These are phyloP conservation scores for Monomorium pharaonis DNA, from an alignment of 1,140 invertebrate species.

Conservation along the genomic window DNA sequence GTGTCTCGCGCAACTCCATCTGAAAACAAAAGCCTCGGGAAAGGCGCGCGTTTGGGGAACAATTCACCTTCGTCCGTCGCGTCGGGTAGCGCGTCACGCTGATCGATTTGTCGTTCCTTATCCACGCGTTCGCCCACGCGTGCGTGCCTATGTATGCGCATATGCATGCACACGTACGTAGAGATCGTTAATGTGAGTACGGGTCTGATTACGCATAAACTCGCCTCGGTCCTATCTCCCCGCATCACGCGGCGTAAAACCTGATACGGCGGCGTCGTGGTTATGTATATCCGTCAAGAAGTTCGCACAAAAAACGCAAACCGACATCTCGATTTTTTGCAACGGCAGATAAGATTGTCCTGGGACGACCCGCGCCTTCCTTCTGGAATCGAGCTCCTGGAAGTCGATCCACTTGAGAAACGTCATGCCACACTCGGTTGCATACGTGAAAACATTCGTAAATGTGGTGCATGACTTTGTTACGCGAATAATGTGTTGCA, in stretches of 20 bases:
- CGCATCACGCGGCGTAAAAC: constrained; percentile 80
- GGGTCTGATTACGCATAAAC: constrained; percentile 82
- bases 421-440: constrained; percentile 2
- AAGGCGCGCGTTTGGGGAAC: constrained; percentile 25
- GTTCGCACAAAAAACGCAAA: constrained; percentile 78
- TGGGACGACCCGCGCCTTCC: not conserved
- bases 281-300: constrained; percentile 79
- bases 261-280: constrained; percentile 76
- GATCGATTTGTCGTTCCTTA: constrained; percentile 73
- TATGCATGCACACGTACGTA: constrained; percentile 26
- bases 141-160: not conserved
- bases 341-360: constrained; percentile 80
- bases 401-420: constrained; percentile 54
- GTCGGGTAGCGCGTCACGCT: constrained; percentile 11
- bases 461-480: not conserved
- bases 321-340: constrained; percentile 82
- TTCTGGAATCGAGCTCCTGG: constrained; percentile 17
- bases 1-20: constrained; percentile 12
- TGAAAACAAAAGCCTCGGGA: constrained; percentile 21
- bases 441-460: constrained; percentile 46
- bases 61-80: not conserved
- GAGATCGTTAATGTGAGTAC: constrained; percentile 75
- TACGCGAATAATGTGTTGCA: not conserved
- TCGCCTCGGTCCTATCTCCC: constrained; percentile 72
- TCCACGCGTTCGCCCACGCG: not conserved